Evolutionary conservation across 2,113 vertebrate genomes (phyloP).

Genomic region (Amblyopsis rosae): DNA sequence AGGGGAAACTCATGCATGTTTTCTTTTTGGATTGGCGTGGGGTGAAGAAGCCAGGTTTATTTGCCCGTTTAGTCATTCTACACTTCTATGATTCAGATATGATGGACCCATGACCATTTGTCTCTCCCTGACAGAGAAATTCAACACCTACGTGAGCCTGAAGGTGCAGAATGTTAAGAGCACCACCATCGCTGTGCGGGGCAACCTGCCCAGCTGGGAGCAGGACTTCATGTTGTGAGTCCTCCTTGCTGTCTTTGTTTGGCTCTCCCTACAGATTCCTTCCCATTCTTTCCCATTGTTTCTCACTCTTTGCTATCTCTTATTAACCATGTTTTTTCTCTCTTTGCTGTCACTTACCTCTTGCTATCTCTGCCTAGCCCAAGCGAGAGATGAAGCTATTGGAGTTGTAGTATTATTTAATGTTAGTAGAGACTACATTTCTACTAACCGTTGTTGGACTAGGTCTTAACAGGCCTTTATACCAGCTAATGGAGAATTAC

Average conservation of each 20-base stretch:
- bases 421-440: too few species aligned
- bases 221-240: conserved; percentile 99
- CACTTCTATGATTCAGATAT: not conserved
- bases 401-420: too few species aligned
- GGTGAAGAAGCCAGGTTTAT: not conserved
- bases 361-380: not conserved
- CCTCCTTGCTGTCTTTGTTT: conserved; percentile 4
- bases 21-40: not conserved
- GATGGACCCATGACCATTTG: not conserved
- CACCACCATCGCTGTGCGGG: conserved; percentile 92
- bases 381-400: too few species aligned
- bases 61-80: not conserved
- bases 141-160: conserved; percentile 97
- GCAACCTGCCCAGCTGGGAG: conserved; percentile 95
- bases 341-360: not conserved
- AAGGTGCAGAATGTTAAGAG: conserved; percentile 99
- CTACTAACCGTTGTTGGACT: too few species aligned
- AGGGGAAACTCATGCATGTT: not conserved
- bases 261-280: not conserved
- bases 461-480: too few species aligned
- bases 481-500: too few species aligned
- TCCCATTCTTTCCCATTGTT: conserved; percentile 20
- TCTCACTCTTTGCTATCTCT: not conserved
- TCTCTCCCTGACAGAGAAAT: conserved; percentile 83
- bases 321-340: not conserved